phyloP scores from a whole-genome alignment of 2,113 vertebrate genomes.

The Cyprinus carpio region DNA sequence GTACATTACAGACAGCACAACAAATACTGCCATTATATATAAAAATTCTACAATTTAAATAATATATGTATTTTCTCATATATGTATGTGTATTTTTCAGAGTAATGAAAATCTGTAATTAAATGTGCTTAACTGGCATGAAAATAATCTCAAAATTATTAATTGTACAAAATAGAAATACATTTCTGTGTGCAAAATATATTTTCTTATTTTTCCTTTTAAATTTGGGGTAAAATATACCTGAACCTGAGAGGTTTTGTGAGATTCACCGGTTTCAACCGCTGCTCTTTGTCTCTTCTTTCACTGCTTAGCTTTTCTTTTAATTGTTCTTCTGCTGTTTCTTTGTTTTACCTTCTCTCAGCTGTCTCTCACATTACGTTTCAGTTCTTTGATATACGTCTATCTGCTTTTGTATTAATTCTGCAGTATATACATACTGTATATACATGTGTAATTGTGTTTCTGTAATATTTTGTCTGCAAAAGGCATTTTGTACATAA shows the following conservation, averaged over 20 bases:
- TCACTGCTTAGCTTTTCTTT: not conserved
- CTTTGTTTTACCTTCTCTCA: not conserved
- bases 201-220: not conserved
- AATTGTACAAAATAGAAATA: not conserved
- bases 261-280: not conserved
- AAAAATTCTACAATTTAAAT: too few relatives aligned
- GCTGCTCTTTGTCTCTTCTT: not conserved
- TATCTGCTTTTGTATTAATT: not conserved
- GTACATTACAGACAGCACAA: too few relatives aligned
- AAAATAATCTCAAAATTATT: not conserved
- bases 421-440: not conserved
- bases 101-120: not conserved
- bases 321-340: slow-evolving; percentile 14
- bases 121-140: not conserved
- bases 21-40: too few relatives aligned
- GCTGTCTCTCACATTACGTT: not conserved
- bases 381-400: not conserved
- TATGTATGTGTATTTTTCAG: too few relatives aligned
- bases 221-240: not conserved
- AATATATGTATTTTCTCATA: too few relatives aligned
- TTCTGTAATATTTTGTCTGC: not conserved
- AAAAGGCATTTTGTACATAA: not conserved
- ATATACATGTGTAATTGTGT: not conserved
- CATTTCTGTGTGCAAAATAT: not conserved
- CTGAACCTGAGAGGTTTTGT: not conserved